A percentile compares a stretch with the other conserved stretches of the same genome.
phyloP scores from a whole-genome alignment of 2,797 vertebrate genomes.

The Sternarchorhynchus goeldii region DNA sequence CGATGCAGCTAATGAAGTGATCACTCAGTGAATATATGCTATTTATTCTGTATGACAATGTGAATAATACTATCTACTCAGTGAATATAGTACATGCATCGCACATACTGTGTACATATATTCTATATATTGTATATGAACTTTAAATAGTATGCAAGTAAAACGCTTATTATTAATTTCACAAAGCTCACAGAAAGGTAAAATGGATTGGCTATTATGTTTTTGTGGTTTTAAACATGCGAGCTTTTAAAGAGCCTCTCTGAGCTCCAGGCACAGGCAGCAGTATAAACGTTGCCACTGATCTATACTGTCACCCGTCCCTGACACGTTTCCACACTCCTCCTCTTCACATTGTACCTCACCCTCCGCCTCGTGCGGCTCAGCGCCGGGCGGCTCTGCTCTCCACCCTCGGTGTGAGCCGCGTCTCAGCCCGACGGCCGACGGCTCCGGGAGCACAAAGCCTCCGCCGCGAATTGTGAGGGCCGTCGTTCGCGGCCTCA shows the following conservation, averaged over 20 bases:
- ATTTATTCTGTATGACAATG: too few relatives aligned
- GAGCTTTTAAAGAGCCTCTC: constrained; percentile 14
- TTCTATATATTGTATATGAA: too few relatives aligned
- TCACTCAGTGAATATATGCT: too few relatives aligned
- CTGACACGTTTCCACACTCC: constrained; percentile 24
- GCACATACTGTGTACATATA: neutral
- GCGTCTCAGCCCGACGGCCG: constrained; percentile 25
- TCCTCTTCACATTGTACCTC: constrained; percentile 12
- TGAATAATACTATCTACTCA: too few relatives aligned
- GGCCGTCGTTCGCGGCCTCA: constrained; percentile 57
- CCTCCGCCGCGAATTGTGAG: constrained; percentile 3
- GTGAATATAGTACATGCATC: too few relatives aligned
- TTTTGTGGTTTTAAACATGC: neutral
- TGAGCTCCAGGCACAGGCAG: neutral
- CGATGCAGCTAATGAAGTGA: too few relatives aligned
- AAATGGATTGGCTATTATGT: constrained; percentile 14
- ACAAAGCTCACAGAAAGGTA: constrained; percentile 15
- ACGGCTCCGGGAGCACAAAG: constrained; percentile 3
- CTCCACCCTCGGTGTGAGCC: constrained; percentile 16
- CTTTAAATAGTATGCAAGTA: too few relatives aligned
- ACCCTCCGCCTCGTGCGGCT: neutral
- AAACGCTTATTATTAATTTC: neutral
- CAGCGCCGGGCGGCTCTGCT: constrained; percentile 2
- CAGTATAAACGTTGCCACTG: neutral
- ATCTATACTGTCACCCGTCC: constrained; percentile 43